Base-by-base conservation (phyloP, 2,113 vertebrate genomes). In the Chlamydotis undulata region DNA sequence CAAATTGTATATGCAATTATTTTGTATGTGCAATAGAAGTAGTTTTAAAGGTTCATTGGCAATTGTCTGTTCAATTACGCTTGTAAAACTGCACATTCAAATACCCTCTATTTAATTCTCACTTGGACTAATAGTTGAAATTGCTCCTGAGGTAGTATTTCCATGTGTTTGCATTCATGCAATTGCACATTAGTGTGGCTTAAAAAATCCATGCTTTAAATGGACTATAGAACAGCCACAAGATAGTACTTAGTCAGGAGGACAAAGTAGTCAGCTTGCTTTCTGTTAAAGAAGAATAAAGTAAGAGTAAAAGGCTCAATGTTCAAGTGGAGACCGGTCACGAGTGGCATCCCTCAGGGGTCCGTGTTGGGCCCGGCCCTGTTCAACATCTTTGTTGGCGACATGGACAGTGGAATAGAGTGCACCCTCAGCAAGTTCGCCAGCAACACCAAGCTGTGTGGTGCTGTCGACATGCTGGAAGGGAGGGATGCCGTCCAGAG, bases 31-130 rank as follows among this genome's bases (percentile, higher is more conserved):
- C 21, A 63, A 52, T 41, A 73, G n/a, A 80, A 83, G 53, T 45
- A 83, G 57, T 77, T 87, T 94, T 90, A 89, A 93, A 93, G 41
- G 53, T 94, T 91, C 59, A 49, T 43, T 84, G 85, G 61, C 47
- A 94, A 89, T 93, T 67, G 39, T 68, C 52, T 90, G 84, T 87
- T 96, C 85, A 95, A 92, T 94, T 91, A 91, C 14, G 53, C 79
- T 94, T 84, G 71, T 55, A 83, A 50, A 28, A 47, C 47, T 70
- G 50, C 81, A 67, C 22, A 80, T 26, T 6, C 41, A 94, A 87
- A 93, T 95, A 73, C n/a, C 19, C 50, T 63, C n/a, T 74, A 67
- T 81, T 76, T 94, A 95, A 95, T 87, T 35, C n/a, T 91, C 59
- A 76, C 47, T 93, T 73, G 24, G 35, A 79, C 49, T 87, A 94